These are phyloP conservation scores for Phaethon lepturus DNA, from an alignment of 2,113 vertebrate species.

Conservation along the genomic window DNA sequence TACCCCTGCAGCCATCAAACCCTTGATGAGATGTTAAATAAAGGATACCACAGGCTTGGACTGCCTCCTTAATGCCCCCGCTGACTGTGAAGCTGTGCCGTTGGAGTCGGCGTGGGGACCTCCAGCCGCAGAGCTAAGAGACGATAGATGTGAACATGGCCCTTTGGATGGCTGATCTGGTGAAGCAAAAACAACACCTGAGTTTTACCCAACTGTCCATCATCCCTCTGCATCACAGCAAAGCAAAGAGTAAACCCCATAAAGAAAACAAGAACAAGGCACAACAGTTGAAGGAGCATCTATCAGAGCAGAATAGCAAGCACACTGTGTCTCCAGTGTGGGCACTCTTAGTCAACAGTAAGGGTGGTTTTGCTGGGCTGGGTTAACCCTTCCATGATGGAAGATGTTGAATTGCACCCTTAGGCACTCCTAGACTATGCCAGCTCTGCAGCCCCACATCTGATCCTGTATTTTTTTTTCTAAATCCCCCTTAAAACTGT, in stretches of 20 bases:
- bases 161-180: constrained; percentile 84
- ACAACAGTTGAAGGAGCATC: neutral
- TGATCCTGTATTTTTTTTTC: rapidly evolving
- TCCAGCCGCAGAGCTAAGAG: constrained; percentile 76
- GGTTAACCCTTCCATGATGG: neutral
- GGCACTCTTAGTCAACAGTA: too few species aligned
- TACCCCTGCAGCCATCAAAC: neutral
- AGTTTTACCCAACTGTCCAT: neutral
- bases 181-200: neutral
- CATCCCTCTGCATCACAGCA: neutral
- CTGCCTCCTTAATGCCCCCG: constrained; percentile 77
- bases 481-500: neutral
- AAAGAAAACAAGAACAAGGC: neutral
- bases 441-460: neutral
- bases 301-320: neutral
- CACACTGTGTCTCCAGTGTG: rapidly evolving
- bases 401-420: neutral
- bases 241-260: neutral
- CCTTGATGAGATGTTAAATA: neutral
- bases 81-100: constrained; percentile 43
- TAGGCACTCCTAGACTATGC: neutral
- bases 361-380: neutral
- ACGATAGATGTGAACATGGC: constrained; percentile 82
- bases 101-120: constrained; percentile 72
- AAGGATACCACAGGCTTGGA: constrained; percentile 86